Conservation (phyloP, 1,140 invertebrate genomes). For the Zaprionus nigranus region DNA sequence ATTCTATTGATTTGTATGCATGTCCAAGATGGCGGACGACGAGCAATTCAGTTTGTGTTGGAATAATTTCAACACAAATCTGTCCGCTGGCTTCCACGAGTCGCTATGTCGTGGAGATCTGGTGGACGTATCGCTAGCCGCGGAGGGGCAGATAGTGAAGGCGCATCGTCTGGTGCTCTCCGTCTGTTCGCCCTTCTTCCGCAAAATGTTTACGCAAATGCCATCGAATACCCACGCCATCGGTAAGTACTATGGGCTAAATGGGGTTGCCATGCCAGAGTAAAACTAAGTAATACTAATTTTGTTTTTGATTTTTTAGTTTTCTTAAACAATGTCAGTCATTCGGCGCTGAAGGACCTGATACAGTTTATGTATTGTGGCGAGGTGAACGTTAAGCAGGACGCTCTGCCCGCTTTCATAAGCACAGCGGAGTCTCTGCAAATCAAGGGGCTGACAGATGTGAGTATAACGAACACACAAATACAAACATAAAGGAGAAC, state of each 20-base stretch:
- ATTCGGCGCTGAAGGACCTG: slow-evolving; percentile 90
- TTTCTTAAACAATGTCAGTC: slow-evolving; percentile 93
- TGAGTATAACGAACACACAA: slow-evolving; percentile 67
- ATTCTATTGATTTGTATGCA: slow-evolving; percentile 72
- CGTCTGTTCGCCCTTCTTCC: slow-evolving; percentile 94
- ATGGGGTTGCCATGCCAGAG: not conserved
- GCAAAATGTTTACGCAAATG: slow-evolving; percentile 90
- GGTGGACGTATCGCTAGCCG: slow-evolving; percentile 92
- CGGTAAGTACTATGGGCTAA: slow-evolving; percentile 80
- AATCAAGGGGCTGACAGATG: slow-evolving; percentile 91
- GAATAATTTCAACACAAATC: slow-evolving; percentile 91
- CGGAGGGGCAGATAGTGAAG: slow-evolving; percentile 91
- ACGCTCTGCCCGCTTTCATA: slow-evolving; percentile 92
- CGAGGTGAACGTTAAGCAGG: slow-evolving; percentile 93
- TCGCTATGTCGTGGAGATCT: slow-evolving; percentile 90
- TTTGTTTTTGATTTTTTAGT: slow-evolving; percentile 85
- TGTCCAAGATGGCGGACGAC: slow-evolving; percentile 88
- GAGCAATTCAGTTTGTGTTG: slow-evolving; percentile 91
- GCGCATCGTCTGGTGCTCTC: slow-evolving; percentile 93
- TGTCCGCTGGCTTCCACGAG: slow-evolving; percentile 90
- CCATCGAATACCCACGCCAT: slow-evolving; percentile 87
- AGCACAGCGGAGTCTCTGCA: slow-evolving; percentile 93
- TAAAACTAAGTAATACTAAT: not conserved
- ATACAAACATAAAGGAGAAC: slow-evolving; percentile 29
- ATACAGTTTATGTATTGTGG: slow-evolving; percentile 95